These are phyloP conservation scores for Cryptocheilus praepositus DNA, from an alignment of 2,888 invertebrate species.

Conservation along the genomic window DNA sequence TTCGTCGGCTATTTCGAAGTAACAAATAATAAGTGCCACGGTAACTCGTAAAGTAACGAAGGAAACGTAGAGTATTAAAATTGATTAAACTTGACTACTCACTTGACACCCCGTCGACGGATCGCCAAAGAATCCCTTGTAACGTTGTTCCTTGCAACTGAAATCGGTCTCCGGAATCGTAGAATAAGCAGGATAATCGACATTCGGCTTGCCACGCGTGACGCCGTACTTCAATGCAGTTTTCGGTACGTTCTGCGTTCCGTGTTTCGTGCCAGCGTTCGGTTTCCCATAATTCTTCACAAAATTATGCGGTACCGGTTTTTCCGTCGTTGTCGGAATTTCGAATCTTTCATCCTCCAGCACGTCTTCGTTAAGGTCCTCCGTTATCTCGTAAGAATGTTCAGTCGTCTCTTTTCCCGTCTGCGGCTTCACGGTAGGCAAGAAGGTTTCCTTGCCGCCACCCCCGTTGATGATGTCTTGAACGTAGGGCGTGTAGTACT, in stretches of 20 bases:
- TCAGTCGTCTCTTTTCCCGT: conserved; percentile 38
- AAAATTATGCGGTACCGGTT: conserved; percentile 1
- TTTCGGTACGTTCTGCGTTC: conserved; percentile 43
- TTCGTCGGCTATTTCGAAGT: not conserved
- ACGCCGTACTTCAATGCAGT: conserved; percentile 67
- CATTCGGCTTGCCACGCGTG: conserved; percentile 80
- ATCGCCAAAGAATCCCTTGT: conserved; percentile 94
- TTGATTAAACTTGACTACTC: conserved; percentile 28
- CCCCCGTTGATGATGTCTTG: conserved; percentile 51
- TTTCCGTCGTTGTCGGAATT: conserved; percentile 32
- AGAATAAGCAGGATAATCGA: conserved; percentile 88
- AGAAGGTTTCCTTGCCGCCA: conserved; percentile 34
- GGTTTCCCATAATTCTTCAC: no score
- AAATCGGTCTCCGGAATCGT: conserved; percentile 86
- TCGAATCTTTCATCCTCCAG: conserved; percentile 55
- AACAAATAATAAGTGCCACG: not conserved
- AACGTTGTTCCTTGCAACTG: conserved; percentile 88
- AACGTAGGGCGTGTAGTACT: conserved; percentile 63
- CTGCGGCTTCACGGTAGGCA: conserved; percentile 37
- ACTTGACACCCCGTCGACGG: conserved; percentile 91
- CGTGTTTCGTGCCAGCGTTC: no score
- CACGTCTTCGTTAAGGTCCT: conserved; percentile 54
- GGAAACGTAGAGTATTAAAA: no score
- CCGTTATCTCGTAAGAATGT: conserved; percentile 58
- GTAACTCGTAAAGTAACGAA: not conserved